phyloP scores from a whole-genome alignment of 2,113 vertebrate genomes.

The Leucosticte australis region DNA sequence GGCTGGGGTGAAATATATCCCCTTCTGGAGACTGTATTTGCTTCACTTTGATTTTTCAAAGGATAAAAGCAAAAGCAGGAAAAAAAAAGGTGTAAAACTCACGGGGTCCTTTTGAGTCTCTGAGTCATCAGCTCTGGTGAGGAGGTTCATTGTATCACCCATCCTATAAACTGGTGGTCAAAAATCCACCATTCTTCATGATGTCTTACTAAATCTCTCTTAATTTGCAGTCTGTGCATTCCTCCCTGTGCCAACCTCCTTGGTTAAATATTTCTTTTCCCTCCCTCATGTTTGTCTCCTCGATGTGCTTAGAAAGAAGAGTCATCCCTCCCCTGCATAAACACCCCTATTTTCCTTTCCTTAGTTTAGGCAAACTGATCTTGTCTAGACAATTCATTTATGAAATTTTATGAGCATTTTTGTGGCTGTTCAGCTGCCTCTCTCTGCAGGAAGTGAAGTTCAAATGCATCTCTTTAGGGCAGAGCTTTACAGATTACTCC shows the following conservation, averaged over 20 bases:
- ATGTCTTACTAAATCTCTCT: background rate
- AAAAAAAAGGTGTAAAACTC: background rate
- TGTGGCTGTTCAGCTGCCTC: background rate
- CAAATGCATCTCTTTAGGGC: background rate
- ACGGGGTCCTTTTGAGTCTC: background rate
- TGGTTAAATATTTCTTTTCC: constrained; percentile 7
- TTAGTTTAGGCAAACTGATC: background rate
- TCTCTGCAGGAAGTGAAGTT: background rate
- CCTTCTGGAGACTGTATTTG: background rate
- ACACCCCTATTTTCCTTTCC: background rate
- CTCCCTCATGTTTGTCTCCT: background rate
- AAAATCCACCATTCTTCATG: background rate
- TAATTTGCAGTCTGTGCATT: background rate
- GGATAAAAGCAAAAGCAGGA: background rate
- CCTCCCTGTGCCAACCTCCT: background rate
- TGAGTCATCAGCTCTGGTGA: background rate
- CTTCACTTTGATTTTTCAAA: background rate
- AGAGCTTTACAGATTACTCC: background rate
- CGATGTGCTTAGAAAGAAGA: background rate
- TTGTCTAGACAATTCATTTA: background rate
- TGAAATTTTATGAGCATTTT: background rate
- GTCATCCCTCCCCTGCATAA: background rate
- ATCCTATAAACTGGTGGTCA: background rate
- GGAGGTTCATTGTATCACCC: background rate
- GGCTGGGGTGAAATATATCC: background rate